Evolutionary conservation across 1,140 invertebrate genomes (phyloP), one percentile per base, ranked within the genome.

Genomic region (Bathynomus jamesi): DNA sequence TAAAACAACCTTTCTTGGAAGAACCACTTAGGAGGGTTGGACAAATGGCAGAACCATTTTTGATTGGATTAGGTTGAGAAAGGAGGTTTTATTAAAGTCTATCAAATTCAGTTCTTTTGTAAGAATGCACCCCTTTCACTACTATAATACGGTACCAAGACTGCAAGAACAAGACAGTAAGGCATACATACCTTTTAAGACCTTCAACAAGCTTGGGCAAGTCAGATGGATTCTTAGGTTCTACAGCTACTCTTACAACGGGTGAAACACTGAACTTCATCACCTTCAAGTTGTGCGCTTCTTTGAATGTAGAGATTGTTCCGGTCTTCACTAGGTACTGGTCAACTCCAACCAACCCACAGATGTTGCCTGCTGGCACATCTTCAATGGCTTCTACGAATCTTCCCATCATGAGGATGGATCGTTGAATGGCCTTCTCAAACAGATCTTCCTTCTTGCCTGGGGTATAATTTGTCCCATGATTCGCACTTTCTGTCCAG

Each of bases 351-450:
- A 99, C 98, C 78, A 99, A 87, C 88, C 98, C 98, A 83, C 96
- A 99, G 84, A 99, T 99, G 88, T 99, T 99, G 82, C 98, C 97
- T 79, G 90, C 96, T 69, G 98, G 98, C 74, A 99, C 96, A 87
- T 99, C 96, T 85, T 99, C 96, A 83, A 99, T 99, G 74, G 97
- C 94, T 85, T 99, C 98, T 65, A 95, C 94, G 80, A 98, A 98
- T 87, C 98, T 93, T 78, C 98, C 98, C 98, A 99, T 99, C 98
- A 99, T 99, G 74, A 99, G 87, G 82, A 99, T 98, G 30, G 98
- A 99, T 86, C 96, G 89, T 85, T 99, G 97, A 83, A 99, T 99
- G 79, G 93, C 93, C 85, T 99, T 99, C 82, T 99, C 95, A 80
- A 95, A 98, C 77, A 99, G 85, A 89, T 99, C 97, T 84, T 99